Evolutionary conservation across 2,113 vertebrate species (phyloP), one percentile per base, ranked within the genome.

Genomic region (Syrmaticus mikado): DNA sequence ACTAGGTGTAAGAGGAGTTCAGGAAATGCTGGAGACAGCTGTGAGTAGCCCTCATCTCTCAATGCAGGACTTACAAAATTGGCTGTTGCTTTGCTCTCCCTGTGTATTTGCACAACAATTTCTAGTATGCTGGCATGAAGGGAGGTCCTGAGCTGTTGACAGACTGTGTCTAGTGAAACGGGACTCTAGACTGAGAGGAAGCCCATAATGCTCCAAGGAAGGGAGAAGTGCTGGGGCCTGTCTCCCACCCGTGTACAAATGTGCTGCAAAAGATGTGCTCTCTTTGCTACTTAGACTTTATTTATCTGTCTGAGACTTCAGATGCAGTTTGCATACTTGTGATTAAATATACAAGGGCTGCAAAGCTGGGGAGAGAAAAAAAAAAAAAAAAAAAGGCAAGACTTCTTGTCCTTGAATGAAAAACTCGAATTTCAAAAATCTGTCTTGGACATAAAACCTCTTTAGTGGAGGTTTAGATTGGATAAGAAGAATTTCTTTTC

Each of bases 61-160:
- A 27, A 1, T 13, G 6, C 0, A 0, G n/a, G 27, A 45, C 36
- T 81, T 70, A 15, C 0, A 40, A 58, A 86, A 48, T 1, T 21
- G 52, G 17, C 65, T 84, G 61, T 52, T 55, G 40, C 19, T 84
- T 66, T 4, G 5, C 21, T 14, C 48, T 46, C 32, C 0, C 0
- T 7, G 2, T 48, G 20, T 28, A 41, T 78, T 71, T 72, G 24
- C 50, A 40, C 83, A 75, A 55, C 13, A 48, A 4, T 71, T 38
- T 14, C 34, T 75, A 38, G 4, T n/a, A 36, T 3, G 8, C 40
- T 22, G 38, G 14, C 10, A 12, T 6, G 21, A 41, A 74, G 10
- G 62, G 16, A 81, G 58, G 41, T 40, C 17, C 24, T 25, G n/a
- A 53, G 24, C 38, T 48, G 28, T 30, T 3, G 1, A 21, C 32